Conservation (phyloP, 2,113 vertebrate species). For the Lampris incognitus region DNA sequence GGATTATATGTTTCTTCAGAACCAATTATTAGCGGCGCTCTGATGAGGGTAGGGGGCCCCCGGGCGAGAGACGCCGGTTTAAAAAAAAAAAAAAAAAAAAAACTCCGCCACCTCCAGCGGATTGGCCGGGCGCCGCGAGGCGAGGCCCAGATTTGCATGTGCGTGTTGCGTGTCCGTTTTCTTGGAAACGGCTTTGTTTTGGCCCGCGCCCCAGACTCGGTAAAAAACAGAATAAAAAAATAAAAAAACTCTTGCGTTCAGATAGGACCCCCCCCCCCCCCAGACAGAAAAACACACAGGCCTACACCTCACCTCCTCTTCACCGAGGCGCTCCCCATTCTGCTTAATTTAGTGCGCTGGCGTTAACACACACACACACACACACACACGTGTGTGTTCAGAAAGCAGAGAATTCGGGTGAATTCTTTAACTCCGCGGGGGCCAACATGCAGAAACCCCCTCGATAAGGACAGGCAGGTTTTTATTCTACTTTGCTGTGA, state of each 20-base stretch:
- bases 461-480: conserved; percentile 56
- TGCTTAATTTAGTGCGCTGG: not conserved
- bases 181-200: conserved; percentile 60
- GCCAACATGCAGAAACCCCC: conserved; percentile 65
- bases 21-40: conserved; percentile 20
- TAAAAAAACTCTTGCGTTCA: too few relatives aligned
- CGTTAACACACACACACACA: conserved; percentile 17
- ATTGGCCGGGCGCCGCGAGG: conserved; percentile 41
- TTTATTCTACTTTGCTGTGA: too few relatives aligned
- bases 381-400: not conserved
- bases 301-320: not conserved
- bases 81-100: conserved; percentile 14
- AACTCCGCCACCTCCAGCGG: not conserved
- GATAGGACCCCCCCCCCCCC: conserved; percentile 20
- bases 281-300: conserved; percentile 36
- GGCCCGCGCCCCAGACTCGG: conserved; percentile 68
- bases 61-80: conserved; percentile 19
- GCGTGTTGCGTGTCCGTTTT: conserved; percentile 58
- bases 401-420: conserved; percentile 86
- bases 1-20: conserved; percentile 8
- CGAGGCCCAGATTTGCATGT: conserved; percentile 24
- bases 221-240: too few relatives aligned
- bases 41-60: conserved; percentile 25
- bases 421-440: conserved; percentile 83
- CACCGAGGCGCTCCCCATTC: conserved; percentile 10